Base-by-base conservation (phyloP, 2,888 invertebrate genomes). In the Gibbula magus region DNA sequence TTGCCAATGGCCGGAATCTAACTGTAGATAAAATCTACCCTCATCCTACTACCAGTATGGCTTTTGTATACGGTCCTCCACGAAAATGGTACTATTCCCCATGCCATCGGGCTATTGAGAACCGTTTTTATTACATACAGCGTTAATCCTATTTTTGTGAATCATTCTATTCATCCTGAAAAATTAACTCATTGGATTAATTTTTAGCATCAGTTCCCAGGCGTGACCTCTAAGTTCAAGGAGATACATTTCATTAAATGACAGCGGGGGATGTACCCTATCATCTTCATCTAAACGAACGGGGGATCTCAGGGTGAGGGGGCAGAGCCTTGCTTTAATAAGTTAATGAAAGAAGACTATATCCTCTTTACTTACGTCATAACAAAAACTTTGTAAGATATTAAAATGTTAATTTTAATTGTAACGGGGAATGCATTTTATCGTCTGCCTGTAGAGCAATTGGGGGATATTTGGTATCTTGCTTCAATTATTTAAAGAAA, bases 171-270 rank as follows among this genome's bases (percentile, higher is more conserved):
- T 70, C 70, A 70, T 35, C 70, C 70, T 70, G 70, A 70, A 70
- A 70, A 70, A 70, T 70, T 70, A 70, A 70, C 70, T 70, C 70
- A 70, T 70, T 35, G 70, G 70, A 70, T 70, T 70, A 70, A 70
- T 70, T 70, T 54, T 70, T 39, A 70, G 70, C 70, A 70, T 70
- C 32, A 35, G 20, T 35, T 39, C 70, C 20, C 70, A 35, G 70
- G 29, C 39, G 5, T 70, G 39, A 39, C 32, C 35, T 70, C 32
- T 32, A 35, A 20, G 39, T 70, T 70, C 70, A 70, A 70, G 70
- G 39, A 39, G 70, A 70, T 70, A 8, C 70, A 70, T 70, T 70
- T 70, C 70, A 70, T 39, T 39, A 61, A 61, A 61, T 61, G 61
- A 61, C 70, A 35, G 39, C 35, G 35, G 70, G 32, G 70, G 61